Base-by-base conservation (phyloP, 2,797 vertebrate species). In the Neopelma chrysocephalum region DNA sequence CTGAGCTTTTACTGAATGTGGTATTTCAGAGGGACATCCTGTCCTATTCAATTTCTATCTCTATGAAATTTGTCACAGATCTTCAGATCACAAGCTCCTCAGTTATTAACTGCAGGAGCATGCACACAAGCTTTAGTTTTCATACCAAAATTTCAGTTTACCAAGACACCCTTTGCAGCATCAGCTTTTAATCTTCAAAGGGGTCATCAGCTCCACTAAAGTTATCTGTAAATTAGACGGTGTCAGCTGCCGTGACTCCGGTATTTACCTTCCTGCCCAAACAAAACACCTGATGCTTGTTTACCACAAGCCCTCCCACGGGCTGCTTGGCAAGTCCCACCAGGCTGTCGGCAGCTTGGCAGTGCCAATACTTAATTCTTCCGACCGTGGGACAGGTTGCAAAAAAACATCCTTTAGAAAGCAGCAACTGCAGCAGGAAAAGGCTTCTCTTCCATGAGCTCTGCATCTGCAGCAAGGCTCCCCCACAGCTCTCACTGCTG, bases 161-260 rank as follows among this genome's bases (percentile, higher is more conserved):
- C 38, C 2, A 31, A 58, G 58, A 45, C 57, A 60, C 38, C 47
- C 75, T 68, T 43, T 36, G 42, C 69, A 76, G 47, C 71, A 84
- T 25, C 65, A 76, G 54, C 86, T 93, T 85, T 87, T 91, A 62
- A 83, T 79, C 79, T 82, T 53, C 70, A 95, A 82, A 85, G 53
- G 40, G 92, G 71, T 87, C 86, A 95, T 92, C 81, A 79, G 64
- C 36, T 78, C 22, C 65, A 62, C 72, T 86, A 83, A 53, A 73
- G 61, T 50, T 70, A 89, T 13, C 91, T 89, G 72, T 60, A 83
- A 95, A 92, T 93, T 86, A 93, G 57, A 91, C 3, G n/a, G 68
- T 69, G 61, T 31, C 84, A 85, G 71, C 78, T 87, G 69, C 87
- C 57, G 20, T 11, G 22, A 89, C 62, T 77, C 68, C 61, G 14